Percentiles rank a stretch among this genome's conserved stretches.
Evolutionary conservation across 64 coral and sea anemone species (phyloP).

Genomic region (Catalaphyllia jardinei): DNA sequence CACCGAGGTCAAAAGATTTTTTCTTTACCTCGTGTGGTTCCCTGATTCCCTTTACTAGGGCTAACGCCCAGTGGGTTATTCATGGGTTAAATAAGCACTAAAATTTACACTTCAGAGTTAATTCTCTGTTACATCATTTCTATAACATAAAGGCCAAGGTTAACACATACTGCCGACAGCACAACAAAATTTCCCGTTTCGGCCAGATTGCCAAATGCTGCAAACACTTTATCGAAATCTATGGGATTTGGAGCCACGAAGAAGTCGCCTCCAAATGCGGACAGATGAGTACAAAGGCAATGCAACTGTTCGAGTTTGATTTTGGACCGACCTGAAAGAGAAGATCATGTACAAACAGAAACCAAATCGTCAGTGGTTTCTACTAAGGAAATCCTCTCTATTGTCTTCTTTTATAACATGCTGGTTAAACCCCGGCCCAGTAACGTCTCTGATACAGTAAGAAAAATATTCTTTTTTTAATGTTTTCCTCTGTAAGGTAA

Average conservation of each 20-base stretch:
- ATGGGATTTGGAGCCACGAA: slow-evolving; percentile 73
- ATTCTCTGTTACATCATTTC: too few relatives aligned
- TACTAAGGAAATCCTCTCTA: not conserved
- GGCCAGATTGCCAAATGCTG: slow-evolving; percentile 55
- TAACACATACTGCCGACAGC: slow-evolving; percentile 43
- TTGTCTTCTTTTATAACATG: too few relatives aligned
- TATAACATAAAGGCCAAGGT: slow-evolving; percentile 38
- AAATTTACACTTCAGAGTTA: too few relatives aligned
- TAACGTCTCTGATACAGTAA: too few relatives aligned
- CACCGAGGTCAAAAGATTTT: too few relatives aligned
- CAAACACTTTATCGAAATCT: slow-evolving; percentile 76
- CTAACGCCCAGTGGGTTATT: too few relatives aligned
- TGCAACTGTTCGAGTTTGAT: slow-evolving; percentile 38
- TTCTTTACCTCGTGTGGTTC: too few relatives aligned
- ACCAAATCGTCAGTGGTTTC: not conserved
- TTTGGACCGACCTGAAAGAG: slow-evolving; percentile 60
- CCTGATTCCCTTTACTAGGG: too few relatives aligned
- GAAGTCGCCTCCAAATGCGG: slow-evolving; percentile 75
- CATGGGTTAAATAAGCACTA: too few relatives aligned
- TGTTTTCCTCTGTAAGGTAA: too few relatives aligned
- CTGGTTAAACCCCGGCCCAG: too few relatives aligned
- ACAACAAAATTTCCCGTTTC: slow-evolving; percentile 76
- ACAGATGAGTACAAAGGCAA: slow-evolving; percentile 62
- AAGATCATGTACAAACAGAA: not conserved
- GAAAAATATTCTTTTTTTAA: too few relatives aligned